Conservation (phyloP, 2,888 invertebrate genomes). For the Drosophila percnosoma region DNA sequence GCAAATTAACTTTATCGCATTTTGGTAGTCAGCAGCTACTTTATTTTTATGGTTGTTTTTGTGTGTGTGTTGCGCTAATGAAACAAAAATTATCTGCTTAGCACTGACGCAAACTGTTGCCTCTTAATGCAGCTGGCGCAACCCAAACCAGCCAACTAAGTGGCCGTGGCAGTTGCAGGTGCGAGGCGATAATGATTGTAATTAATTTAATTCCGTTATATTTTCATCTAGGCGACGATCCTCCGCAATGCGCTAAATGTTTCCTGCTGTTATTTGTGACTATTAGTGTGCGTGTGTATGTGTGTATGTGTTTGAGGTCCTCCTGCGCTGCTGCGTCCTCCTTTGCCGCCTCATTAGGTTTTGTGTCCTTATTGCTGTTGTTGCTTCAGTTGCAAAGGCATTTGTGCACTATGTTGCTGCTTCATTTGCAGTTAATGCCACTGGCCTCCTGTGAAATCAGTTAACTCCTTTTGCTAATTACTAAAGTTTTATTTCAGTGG, state of each 20-base stretch:
- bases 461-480: slow-evolving; percentile 83
- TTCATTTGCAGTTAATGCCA: slow-evolving; percentile 64
- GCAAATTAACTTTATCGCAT: slow-evolving; percentile 69
- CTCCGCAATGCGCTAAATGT: slow-evolving; percentile 83
- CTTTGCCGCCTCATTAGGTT: slow-evolving; percentile 67
- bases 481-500: slow-evolving; percentile 80
- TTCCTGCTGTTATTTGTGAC: slow-evolving; percentile 63
- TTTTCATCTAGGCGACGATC: slow-evolving; percentile 77
- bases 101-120: slow-evolving; percentile 46
- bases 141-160: slow-evolving; percentile 3
- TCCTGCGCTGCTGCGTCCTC: slow-evolving; percentile 8
- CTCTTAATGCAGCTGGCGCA: slow-evolving; percentile 40
- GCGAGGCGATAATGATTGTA: slow-evolving; percentile 80
- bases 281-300: slow-evolving; percentile 15
- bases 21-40: slow-evolving; percentile 39
- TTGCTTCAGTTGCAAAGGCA: slow-evolving; percentile 28
- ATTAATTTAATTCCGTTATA: slow-evolving; percentile 84
- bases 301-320: slow-evolving; percentile 22
- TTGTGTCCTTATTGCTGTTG: slow-evolving; percentile 46
- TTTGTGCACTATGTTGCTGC: slow-evolving; percentile 37
- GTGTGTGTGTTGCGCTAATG: slow-evolving; percentile 50
- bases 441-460: slow-evolving; percentile 76
- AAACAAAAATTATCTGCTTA: slow-evolving; percentile 72
- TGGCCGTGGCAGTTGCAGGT: slow-evolving; percentile 65
- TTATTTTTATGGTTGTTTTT: slow-evolving; percentile 20